These are phyloP conservation scores for Physeter macrocephalus DNA, from an alignment of 2,113 vertebrate genomes.

Conservation along the genomic window DNA sequence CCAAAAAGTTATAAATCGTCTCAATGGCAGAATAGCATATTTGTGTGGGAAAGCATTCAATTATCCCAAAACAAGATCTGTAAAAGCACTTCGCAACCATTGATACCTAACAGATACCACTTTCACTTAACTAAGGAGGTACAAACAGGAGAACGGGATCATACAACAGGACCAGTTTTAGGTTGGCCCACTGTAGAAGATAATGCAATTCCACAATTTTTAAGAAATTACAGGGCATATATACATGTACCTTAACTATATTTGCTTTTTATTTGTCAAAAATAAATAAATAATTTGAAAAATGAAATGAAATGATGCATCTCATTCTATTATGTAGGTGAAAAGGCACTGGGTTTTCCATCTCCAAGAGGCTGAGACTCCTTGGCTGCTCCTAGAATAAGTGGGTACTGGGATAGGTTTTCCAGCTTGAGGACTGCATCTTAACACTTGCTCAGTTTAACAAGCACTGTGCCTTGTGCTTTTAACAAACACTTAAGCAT, in stretches of 20 bases:
- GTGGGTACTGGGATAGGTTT: not conserved
- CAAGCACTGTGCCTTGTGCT: not conserved
- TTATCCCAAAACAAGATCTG: not conserved
- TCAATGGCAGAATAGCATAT: not conserved
- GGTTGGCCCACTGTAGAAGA: not conserved
- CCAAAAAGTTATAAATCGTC: not conserved
- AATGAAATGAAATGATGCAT: not conserved
- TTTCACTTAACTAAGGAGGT: not conserved
- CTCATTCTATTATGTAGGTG: not conserved
- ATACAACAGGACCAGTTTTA: not conserved
- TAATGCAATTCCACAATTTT: not conserved
- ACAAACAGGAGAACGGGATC: constrained; percentile 10
- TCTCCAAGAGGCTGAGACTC: not conserved
- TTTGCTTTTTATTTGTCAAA: not conserved
- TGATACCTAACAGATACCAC: not conserved
- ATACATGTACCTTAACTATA: not conserved
- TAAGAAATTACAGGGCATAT: not conserved
- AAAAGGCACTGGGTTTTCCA: not conserved
- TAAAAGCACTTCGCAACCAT: not conserved
- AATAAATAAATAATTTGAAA: not conserved
- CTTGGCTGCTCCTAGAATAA: not conserved
- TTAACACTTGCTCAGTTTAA: not conserved
- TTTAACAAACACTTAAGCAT: not conserved
- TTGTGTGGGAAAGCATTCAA: constrained; percentile 24
- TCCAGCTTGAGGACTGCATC: not conserved